Evolutionary conservation across 2,888 invertebrate species (phyloP), one percentile per base, ranked within the genome.

Genomic region (Cheilosia grossa): DNA sequence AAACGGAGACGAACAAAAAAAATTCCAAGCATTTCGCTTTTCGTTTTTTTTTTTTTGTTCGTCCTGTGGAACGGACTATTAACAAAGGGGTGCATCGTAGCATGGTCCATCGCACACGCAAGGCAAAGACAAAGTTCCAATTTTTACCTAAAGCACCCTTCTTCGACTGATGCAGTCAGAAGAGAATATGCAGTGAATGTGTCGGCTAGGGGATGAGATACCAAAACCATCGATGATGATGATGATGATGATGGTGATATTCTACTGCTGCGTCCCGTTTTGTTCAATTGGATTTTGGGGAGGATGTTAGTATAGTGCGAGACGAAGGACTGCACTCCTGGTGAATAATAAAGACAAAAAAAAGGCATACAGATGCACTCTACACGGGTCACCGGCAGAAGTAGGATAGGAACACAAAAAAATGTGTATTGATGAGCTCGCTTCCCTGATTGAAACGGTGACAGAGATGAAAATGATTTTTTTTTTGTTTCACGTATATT

Each of bases 71-170:
- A 82, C 73, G 64, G 78, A 82, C 81, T 82, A 86, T 82, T 82
- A 86, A 82, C 78, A 86, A 86, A 85, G 70, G 85, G 85, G 85
- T 85, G 85, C 85, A 85, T 85, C 85, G 73, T 73, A 72, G 86
- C 69, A 86, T 58, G 82, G 82, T 82, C 86, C 86, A 86, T 81
- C 78, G 82, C 82, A 86, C 73, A 78, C 72, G 77, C 73, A 86
- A 86, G 82, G 82, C 78, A 78, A 86, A 86, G 86, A 86, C 86
- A 86, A 82, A 86, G 86, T 86, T 86, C 86, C 86, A 86, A 82
- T 86, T 86, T 86, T 86, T 81, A 81, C 86, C 82, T 78, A 78
- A 82, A 86, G 81, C 75, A 81, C 47, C 72, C 83, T 70, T 80
- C 80, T 74, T 75, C 74, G 58, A 75, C 69, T 73, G 30, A 30